These are phyloP conservation scores for Carduelis carduelis DNA, from an alignment of 2,797 vertebrate species.

Conservation along the genomic window DNA sequence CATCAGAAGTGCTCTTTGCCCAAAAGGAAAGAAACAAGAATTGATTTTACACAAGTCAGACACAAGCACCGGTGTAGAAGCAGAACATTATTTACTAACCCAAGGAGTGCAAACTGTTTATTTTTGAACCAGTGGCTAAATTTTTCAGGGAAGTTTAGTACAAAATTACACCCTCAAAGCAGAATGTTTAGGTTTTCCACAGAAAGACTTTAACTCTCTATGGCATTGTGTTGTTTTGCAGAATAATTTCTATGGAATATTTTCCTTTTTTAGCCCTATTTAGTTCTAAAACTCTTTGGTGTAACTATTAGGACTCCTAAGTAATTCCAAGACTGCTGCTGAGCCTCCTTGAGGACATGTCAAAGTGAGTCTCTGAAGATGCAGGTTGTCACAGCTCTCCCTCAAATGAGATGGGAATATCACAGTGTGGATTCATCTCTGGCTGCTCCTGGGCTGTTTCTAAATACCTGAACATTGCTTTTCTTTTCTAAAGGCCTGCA, in stretches of 20 bases:
- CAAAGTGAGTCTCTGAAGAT: neutral
- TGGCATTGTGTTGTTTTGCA: neutral
- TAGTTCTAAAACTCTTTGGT: neutral
- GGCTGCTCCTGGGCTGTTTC: neutral
- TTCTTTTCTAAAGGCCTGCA: neutral
- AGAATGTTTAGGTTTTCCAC: neutral
- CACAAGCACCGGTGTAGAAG: accelerated
- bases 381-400: neutral
- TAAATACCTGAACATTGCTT: neutral
- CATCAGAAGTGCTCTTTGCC: neutral
- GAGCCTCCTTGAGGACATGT: neutral
- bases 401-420: neutral
- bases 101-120: neutral
- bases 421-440: neutral
- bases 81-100: neutral
- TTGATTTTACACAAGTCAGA: neutral
- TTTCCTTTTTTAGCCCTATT: neutral
- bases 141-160: neutral
- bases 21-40: neutral
- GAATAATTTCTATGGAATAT: neutral
- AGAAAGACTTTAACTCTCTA: neutral
- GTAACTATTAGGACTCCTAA: neutral
- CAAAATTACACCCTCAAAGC: neutral
- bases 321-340: neutral
- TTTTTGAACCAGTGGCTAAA: neutral